phyloP scores from a whole-genome alignment of 1,140 invertebrate species.

The Periplaneta americana region DNA sequence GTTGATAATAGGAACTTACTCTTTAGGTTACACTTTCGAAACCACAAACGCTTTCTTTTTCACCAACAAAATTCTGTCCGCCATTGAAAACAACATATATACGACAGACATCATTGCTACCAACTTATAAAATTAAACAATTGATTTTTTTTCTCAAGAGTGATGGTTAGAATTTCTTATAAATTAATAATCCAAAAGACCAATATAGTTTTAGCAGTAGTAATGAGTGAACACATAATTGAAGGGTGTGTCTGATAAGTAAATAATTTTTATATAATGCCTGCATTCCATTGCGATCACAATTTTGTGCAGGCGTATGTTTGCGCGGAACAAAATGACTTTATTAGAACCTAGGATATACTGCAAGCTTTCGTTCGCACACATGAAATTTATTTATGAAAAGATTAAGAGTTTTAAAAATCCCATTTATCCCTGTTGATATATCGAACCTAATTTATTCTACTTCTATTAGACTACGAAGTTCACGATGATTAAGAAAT shows the following conservation, averaged over 20 bases:
- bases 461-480: too few species aligned
- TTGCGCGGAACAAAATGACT: too few species aligned
- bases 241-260: neutral
- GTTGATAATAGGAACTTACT: neutral
- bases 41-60: neutral
- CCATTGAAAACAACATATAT: slow-evolving; percentile 10
- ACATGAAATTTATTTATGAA: too few species aligned
- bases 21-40: neutral
- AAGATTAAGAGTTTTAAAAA: too few species aligned
- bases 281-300: neutral
- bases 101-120: neutral
- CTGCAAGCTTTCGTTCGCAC: too few species aligned
- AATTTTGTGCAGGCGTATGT: too few species aligned
- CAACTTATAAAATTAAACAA: neutral
- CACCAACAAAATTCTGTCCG: neutral
- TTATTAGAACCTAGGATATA: too few species aligned
- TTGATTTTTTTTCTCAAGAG: neutral
- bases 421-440: too few species aligned
- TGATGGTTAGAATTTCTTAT: too few species aligned
- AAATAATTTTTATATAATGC: neutral
- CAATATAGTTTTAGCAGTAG: neutral
- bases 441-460: too few species aligned
- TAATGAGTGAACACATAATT: neutral
- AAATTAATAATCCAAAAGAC: too few species aligned
- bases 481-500: too few species aligned